Base-by-base conservation (phyloP, 2,113 vertebrate species). In the Turnix velox region DNA sequence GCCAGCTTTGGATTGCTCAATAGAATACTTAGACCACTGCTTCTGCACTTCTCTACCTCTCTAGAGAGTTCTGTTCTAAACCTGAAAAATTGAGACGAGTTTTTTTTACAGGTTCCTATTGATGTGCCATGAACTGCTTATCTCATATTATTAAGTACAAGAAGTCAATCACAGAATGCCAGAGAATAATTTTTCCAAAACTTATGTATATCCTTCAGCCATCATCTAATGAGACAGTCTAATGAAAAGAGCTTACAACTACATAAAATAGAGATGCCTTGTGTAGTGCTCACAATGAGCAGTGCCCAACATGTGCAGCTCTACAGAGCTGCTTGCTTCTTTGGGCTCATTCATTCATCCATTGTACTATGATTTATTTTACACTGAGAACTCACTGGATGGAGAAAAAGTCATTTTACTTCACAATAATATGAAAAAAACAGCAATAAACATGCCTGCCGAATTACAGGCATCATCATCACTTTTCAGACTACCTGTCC, bases 61-160 rank as follows among this genome's bases (percentile, higher is more conserved):
- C 27, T 31, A 63, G n/a, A 57, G 5, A 15, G 14, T 43, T 85
- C 82, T 43, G 12, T 67, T 52, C 20, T 78, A 90, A 55, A 73
- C 17, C 18, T 61, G 40, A 69, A 74, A 79, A 48, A 74, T 20
- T 58, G 9, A 42, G 20, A 84, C 23, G 4, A 54, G 5, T 14
- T 43, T 88, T 84, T 28, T 88, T 84, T 28, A 81, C 5, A 71
- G 35, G 7, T 30, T n/a, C 10, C 35, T 11, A 9, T 48, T 49
- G n/a, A 30, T 67, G 22, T 49, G 6, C 4, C 30, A 55, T 46
- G 18, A 86, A 51, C 24, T 14, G 31, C 0, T 0, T 6, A n/a
- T 17, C 39, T 67, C 37, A 43, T 46, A 35, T 7, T 72, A 24
- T 3, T 46, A 9, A 73, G 65, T 31, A 9, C 22, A 81, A 14